Evolutionary conservation across 2,888 invertebrate species (phyloP).

Genomic region (Disparrhopalites patrizii): DNA sequence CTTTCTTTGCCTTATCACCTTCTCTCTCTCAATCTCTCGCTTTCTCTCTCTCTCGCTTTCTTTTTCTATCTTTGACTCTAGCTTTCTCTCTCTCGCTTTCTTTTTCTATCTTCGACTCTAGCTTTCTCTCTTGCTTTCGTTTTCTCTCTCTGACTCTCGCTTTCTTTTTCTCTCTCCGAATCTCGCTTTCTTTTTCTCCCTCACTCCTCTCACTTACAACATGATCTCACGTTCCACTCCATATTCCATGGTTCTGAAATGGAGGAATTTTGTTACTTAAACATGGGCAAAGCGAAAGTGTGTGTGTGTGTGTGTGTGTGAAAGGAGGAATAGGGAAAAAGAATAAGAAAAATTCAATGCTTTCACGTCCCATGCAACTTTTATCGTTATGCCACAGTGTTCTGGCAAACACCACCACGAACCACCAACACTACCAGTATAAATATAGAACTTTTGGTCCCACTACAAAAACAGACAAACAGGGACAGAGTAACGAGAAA

Average conservation of each 20-base stretch:
- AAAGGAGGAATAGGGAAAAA: not conserved
- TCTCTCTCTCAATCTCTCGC: not conserved
- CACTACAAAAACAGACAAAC: not conserved
- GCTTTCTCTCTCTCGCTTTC: not conserved
- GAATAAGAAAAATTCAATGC: constrained; percentile 13
- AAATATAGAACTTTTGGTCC: too few relatives aligned
- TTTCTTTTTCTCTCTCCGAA: not conserved
- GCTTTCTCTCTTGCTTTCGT: constrained; percentile 1
- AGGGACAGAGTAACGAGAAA: not conserved
- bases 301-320: not conserved
- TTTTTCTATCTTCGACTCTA: not conserved
- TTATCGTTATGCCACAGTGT: constrained; percentile 12
- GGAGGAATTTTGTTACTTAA: not conserved
- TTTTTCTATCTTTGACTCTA: not conserved
- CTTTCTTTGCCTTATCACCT: too few relatives aligned
- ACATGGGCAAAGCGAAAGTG: not conserved
- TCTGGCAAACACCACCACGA: constrained; percentile 1
- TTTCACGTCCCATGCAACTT: constrained; percentile 19
- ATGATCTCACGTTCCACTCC: constrained; percentile 19
- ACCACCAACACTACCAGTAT: too few relatives aligned
- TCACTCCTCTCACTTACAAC: not conserved
- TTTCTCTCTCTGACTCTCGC: not conserved
- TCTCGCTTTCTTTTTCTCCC: not conserved
- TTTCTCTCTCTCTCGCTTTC: not conserved
- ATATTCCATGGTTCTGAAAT: not conserved